Evolutionary conservation across 92 coral and sea anemone species (phyloP).

Genomic region (Epizoanthus fatuus): DNA sequence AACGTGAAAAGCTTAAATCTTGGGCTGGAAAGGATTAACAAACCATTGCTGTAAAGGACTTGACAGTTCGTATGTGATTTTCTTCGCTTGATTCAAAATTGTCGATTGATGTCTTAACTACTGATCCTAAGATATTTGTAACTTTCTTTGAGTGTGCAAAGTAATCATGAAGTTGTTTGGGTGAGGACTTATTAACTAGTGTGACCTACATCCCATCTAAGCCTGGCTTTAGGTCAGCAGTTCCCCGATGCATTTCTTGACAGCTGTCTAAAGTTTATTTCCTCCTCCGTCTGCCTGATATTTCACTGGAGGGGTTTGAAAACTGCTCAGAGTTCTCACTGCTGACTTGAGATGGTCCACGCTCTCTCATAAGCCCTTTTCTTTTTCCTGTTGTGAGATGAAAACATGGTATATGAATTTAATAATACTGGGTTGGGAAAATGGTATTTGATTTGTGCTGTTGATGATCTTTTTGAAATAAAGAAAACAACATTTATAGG

Average conservation of each 20-base stretch:
- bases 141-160: constrained; percentile 40
- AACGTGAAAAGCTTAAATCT: too few species aligned
- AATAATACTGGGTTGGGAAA: too few species aligned
- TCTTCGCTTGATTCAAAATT: constrained; percentile 49
- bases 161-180: constrained; percentile 31
- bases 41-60: constrained; percentile 59
- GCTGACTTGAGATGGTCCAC: constrained; percentile 41
- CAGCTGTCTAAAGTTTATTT: constrained; percentile 44
- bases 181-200: constrained; percentile 41
- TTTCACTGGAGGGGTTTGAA: constrained; percentile 38
- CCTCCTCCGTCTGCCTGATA: constrained; percentile 47
- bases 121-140: constrained; percentile 33
- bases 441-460: too few species aligned
- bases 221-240: constrained; percentile 43
- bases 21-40: constrained; percentile 10
- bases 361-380: constrained; percentile 19
- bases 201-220: constrained; percentile 66
- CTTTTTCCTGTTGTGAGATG: constrained; percentile 24
- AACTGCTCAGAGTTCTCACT: constrained; percentile 44
- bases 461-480: too few species aligned
- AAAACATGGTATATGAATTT: background rate
- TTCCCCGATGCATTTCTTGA: constrained; percentile 61
- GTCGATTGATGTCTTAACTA: constrained; percentile 28
- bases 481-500: too few species aligned
- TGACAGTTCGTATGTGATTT: constrained; percentile 44